Evolutionary conservation across 2,888 invertebrate genomes (phyloP), one percentile per base, ranked within the genome.

Genomic region (Resseliella maxima): DNA sequence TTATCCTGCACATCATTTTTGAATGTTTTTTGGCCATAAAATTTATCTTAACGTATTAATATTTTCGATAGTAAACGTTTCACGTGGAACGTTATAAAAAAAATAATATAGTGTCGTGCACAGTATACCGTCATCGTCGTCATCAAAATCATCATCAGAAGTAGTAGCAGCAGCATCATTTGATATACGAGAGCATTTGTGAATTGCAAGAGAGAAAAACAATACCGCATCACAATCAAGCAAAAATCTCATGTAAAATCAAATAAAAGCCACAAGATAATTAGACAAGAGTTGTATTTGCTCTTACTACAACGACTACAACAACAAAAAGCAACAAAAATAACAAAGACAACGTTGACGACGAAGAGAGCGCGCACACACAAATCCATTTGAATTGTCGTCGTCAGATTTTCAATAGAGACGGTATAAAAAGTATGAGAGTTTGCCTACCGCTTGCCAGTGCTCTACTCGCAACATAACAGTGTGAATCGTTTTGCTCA

Each of bases 201-300:
- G 59, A 72, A 72, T 72, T 31, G 31, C 72, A 27, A 24, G 59
- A 24, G n/a, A n/a, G 3, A 59, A 59, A n/a, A 59, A n/a, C n/a
- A 24, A 59, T n/a, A 59, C n/a, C n/a, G 24, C 24, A 59, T n/a
- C 27, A 72, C 31, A 31, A 31, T 31, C 27, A 72, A 5, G 31
- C 6, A 59, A 27, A 59, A 31, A 72, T 31, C 35, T 72, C 72
- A 31, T 72, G 72, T 35, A 72, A 72, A 72, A 72, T 72, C 72
- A 72, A 72, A 72, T 72, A 35, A 59, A 41, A 72, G 35, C 72
- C 72, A 72, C 72, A 15, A 72, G 15, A 72, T 72, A 72, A 12
- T 72, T 72, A 72, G 35, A 59, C 59, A 31, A 72, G 31, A 72
- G 27, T 31, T 10, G 12, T 31, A 15, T 72, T 1, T 72, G 15